A percentile compares a stretch with the other conserved stretches of the same genome.
phyloP scores from a whole-genome alignment of 2,113 vertebrate species.

The Alosa alosa region DNA sequence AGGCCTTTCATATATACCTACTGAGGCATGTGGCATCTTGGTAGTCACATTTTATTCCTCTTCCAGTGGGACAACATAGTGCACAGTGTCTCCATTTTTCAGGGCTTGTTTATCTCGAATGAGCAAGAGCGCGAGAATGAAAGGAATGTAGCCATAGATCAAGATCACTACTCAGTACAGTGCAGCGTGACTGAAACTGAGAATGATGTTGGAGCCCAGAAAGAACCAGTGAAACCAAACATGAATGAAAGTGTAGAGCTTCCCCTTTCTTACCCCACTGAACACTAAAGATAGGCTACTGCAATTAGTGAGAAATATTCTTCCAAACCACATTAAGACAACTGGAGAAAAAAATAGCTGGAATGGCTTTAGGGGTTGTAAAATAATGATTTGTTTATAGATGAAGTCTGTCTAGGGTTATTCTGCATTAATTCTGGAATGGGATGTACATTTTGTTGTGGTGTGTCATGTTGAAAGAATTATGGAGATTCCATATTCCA shows the following conservation, averaged over 20 bases:
- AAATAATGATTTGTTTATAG: too few species aligned
- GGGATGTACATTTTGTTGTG: not conserved
- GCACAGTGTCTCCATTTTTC: not conserved
- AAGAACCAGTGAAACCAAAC: not conserved
- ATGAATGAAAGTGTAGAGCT: not conserved
- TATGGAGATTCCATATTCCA: not conserved
- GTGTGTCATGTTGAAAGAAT: not conserved
- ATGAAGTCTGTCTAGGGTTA: too few species aligned
- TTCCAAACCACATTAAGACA: not conserved
- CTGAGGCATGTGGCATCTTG: not conserved
- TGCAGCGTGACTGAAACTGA: conserved; percentile 27
- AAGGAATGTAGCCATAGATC: conserved; percentile 51
- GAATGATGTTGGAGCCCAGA: not conserved
- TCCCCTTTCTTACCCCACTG: not conserved
- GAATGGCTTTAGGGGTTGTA: too few species aligned
- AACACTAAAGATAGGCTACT: not conserved
- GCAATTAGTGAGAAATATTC: not conserved
- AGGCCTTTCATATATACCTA: not conserved
- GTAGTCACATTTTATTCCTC: not conserved
- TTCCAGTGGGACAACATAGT: not conserved
- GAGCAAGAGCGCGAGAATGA: conserved; percentile 54
- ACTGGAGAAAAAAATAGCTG: too few species aligned
- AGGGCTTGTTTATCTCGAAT: not conserved
- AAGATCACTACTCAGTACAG: not conserved
- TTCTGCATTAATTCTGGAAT: not conserved